These are phyloP conservation scores for Hemiscyllium ocellatum DNA, from an alignment of 2,113 vertebrate genomes.

Conservation along the genomic window DNA sequence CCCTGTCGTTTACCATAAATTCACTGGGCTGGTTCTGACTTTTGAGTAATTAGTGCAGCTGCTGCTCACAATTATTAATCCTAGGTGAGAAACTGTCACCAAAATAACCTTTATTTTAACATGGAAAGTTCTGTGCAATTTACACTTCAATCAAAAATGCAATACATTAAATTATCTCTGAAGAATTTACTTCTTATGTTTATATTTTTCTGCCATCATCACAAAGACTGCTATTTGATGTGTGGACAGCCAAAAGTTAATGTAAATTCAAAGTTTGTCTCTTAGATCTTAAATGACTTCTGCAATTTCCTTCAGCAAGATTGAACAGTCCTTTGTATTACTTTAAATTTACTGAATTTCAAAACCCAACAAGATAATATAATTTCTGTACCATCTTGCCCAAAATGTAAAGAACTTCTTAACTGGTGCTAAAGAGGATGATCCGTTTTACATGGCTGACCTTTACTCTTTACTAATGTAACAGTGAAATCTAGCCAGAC, in stretches of 20 bases:
- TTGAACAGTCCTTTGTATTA: not conserved
- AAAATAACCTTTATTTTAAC: not conserved
- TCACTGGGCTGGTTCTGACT: slow-evolving; percentile 63
- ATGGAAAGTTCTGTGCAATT: slow-evolving; percentile 13
- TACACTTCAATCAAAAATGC: not conserved
- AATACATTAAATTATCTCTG: not conserved
- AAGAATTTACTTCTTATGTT: not conserved
- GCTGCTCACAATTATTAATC: slow-evolving; percentile 59
- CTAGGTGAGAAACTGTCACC: slow-evolving; percentile 45
- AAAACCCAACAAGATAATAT: slow-evolving; percentile 12
- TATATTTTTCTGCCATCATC: not conserved
- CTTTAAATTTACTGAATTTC: not conserved
- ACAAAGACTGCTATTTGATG: slow-evolving; percentile 13
- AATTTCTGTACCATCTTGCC: not conserved
- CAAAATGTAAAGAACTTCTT: not conserved
- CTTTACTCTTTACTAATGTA: not conserved
- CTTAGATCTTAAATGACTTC: slow-evolving; percentile 3
- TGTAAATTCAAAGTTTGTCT: slow-evolving; percentile 12
- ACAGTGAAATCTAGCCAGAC: not conserved
- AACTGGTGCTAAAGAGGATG: not conserved
- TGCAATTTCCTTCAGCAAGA: not conserved
- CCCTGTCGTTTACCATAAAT: slow-evolving; percentile 71
- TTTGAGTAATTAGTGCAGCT: slow-evolving; percentile 60
- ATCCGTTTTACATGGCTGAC: not conserved
- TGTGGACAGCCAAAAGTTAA: slow-evolving; percentile 19